Evolutionary conservation across 53 echinoderm and acorn worm species (phyloP).

Genomic region (Holothuria scabra): DNA sequence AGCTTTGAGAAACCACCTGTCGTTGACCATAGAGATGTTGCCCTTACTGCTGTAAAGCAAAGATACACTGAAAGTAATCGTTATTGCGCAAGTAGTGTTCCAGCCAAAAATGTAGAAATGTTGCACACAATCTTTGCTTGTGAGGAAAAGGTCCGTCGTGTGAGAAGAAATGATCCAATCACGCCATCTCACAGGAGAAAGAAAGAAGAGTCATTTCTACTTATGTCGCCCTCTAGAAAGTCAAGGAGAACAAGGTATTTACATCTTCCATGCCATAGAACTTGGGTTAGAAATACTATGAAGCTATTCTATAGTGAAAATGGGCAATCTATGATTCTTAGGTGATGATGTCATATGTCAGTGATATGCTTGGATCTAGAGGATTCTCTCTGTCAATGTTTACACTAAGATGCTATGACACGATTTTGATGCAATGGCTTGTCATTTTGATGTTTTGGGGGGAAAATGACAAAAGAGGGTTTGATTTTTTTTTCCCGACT

Average conservation of each 20-base stretch:
- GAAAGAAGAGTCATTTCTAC: conserved; percentile 72
- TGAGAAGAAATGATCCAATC: conserved; percentile 31
- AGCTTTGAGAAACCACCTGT: conserved; percentile 81
- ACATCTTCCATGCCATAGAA: no score
- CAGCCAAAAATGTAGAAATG: conserved; percentile 55
- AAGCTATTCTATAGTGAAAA: no score
- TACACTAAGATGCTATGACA: no score
- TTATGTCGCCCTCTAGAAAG: conserved; percentile 86
- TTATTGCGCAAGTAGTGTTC: conserved; percentile 63
- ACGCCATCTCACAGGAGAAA: conserved; percentile 50
- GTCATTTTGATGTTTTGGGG: no score
- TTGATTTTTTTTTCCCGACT: no score
- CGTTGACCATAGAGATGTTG: conserved; percentile 87
- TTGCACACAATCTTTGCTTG: conserved; percentile 71
- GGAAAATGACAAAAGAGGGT: no score
- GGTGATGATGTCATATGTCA: no score
- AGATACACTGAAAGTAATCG: conserved; percentile 69
- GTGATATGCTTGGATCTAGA: no score
- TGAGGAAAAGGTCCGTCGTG: conserved; percentile 54
- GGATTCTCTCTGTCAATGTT: no score
- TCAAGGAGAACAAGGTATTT: conserved; percentile 69
- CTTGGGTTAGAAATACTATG: no score
- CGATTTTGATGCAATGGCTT: no score
- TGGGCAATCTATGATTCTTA: no score
- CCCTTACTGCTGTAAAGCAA: conserved; percentile 83